Percentiles rank a stretch among this genome's conserved stretches.
Conservation (phyloP, 2,797 vertebrate species). For the Anguilla obscura region DNA sequence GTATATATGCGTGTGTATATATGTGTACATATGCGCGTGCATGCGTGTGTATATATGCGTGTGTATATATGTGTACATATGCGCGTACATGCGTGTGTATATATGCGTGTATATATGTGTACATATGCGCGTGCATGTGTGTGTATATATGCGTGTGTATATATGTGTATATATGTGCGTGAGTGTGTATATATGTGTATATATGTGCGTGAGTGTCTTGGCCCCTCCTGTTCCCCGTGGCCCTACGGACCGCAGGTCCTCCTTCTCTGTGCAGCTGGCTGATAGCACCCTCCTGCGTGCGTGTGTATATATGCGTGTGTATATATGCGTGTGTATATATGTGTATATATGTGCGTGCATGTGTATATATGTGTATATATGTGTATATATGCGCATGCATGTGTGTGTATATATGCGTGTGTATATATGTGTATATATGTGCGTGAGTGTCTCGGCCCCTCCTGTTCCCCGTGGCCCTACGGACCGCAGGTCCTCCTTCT, state of each 20-base stretch:
- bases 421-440: background rate
- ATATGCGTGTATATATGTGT: background rate
- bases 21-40: no score
- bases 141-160: background rate
- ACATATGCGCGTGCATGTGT: background rate
- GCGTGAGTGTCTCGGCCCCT: background rate
- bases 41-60: background rate
- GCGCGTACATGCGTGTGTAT: background rate
- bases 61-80: background rate
- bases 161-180: no score
- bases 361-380: no score
- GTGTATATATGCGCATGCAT: no score
- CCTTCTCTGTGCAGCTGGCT: slow-evolving; percentile 11
- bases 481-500: background rate
- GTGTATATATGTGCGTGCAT: no score
- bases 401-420: background rate
- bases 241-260: background rate
- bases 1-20: background rate
- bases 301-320: no score
- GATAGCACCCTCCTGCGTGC: slow-evolving; percentile 25
- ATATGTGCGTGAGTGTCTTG: background rate
- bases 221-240: background rate
- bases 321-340: no score
- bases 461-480: background rate
- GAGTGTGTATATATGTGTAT: no score